Base-by-base conservation (phyloP, 2,888 invertebrate genomes). In the Drosophila nr. perissopoda region DNA sequence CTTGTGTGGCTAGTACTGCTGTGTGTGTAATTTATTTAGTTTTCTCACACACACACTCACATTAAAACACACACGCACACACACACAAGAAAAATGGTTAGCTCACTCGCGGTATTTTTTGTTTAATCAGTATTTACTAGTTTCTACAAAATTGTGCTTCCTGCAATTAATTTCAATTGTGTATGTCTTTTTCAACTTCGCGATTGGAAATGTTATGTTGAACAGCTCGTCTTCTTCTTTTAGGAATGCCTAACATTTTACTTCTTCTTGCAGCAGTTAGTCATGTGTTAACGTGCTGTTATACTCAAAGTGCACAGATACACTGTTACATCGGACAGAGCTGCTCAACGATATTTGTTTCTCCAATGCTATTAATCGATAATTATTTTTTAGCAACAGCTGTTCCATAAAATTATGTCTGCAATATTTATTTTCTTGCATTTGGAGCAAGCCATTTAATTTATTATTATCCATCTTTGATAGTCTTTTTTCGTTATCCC, bases 131-230 rank as follows among this genome's bases (percentile, higher is more conserved):
- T n/a, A 42, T 42, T 42, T 33, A 46, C 31, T 31, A 31, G 62
- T 64, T 79, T 64, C 52, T 70, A 56, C 6, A 66, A 65, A 65
- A 57, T 65, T 27, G 25, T 40, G 65, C 38, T 74, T 76, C 74
- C 70, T 64, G 53, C 63, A 83, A 81, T 64, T 52, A 72, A 65
- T 40, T 59, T 74, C 33, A 42, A n/a, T 75, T 72, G 69, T 85
- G 81, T 79, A 73, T 73, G 69, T 69, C 67, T 78, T 80, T 83
- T 81, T 71, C 76, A 63, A 74, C 79, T 81, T 86, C 81, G 83
- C 83, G 76, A 85, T 78, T 78, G 79, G 70, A 67, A 78, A 78
- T 78, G 75, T 78, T 78, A 65, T 78, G 78, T 29, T 48, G 31
- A 29, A 53, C 69, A 77, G 59, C 18, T 38, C 38, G 34, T 54